These are phyloP conservation scores for Tineola bisselliella DNA, from an alignment of 2,888 invertebrate genomes.

Conservation along the genomic window DNA sequence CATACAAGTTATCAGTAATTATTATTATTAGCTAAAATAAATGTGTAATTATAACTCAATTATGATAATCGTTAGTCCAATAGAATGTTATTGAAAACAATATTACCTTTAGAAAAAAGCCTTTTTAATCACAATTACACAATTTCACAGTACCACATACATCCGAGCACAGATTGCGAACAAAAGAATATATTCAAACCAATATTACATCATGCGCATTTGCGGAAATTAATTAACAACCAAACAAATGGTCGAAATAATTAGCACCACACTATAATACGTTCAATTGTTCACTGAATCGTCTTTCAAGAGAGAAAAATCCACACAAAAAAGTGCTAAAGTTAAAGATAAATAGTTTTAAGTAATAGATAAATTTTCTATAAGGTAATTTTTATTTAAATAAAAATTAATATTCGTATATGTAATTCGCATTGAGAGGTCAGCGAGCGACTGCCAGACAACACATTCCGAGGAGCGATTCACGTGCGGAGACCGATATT, in stretches of 20 bases:
- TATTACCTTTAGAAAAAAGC: no score
- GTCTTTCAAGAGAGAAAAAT: neutral
- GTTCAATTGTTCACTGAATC: neutral
- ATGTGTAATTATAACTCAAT: no score
- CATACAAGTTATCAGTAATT: no score
- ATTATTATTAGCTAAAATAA: no score
- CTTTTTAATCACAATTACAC: neutral
- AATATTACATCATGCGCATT: slow-evolving; percentile 22
- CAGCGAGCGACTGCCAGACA: slow-evolving; percentile 50
- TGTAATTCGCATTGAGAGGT: slow-evolving; percentile 56
- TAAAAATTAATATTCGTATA: neutral
- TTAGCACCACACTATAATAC: neutral
- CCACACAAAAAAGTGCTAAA: neutral
- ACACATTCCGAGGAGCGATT: slow-evolving; percentile 47
- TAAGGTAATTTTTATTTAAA: neutral
- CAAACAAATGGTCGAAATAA: no score
- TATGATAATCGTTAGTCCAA: no score
- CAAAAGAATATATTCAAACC: slow-evolving; percentile 3
- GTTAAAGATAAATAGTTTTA: no score
- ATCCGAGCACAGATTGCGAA: neutral
- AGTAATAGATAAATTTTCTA: no score
- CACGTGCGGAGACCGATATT: slow-evolving; percentile 45
- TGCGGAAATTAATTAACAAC: slow-evolving; percentile 32
- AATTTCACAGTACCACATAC: neutral
- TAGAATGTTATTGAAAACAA: no score